phyloP scores from a whole-genome alignment of 2,797 vertebrate species.

The Cyprinodon diabolis region DNA sequence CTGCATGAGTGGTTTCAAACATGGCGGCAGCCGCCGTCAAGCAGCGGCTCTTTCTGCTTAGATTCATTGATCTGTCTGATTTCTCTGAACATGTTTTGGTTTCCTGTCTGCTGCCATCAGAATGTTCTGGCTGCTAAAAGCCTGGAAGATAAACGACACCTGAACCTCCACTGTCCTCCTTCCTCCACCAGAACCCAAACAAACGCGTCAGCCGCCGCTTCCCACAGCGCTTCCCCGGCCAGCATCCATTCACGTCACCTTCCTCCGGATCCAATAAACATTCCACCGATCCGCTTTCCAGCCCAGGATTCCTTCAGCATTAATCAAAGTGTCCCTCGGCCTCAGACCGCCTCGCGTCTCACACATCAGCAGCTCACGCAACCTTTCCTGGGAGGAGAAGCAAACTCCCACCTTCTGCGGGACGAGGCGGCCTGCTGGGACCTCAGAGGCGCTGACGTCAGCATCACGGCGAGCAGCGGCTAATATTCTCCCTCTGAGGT shows the following conservation, averaged over 20 bases:
- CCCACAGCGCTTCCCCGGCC: slow-evolving; percentile 6
- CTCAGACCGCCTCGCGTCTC: slow-evolving; percentile 8
- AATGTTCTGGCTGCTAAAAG: not conserved
- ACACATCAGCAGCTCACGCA: not conserved
- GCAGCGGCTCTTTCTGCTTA: no score
- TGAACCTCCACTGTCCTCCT: slow-evolving; percentile 21
- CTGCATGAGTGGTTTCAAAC: no score
- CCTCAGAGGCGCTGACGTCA: slow-evolving; percentile 24
- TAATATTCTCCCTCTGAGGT: not conserved
- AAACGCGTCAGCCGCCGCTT: slow-evolving; percentile 44
- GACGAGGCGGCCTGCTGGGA: slow-evolving; percentile 15
- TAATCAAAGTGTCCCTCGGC: slow-evolving; percentile 41
- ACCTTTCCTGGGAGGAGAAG: slow-evolving; percentile 7
- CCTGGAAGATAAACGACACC: slow-evolving; percentile 44
- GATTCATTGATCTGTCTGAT: no score
- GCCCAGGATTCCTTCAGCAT: slow-evolving; percentile 29
- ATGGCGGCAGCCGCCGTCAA: no score
- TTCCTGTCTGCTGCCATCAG: not conserved
- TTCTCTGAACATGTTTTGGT: not conserved
- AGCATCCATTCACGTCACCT: slow-evolving; percentile 37
- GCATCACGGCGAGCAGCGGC: slow-evolving; percentile 15
- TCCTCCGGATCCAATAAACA: slow-evolving; percentile 42
- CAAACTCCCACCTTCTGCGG: not conserved
- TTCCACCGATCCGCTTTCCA: not conserved
- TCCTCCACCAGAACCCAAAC: slow-evolving; percentile 28